Evolutionary conservation across 2,113 vertebrate genomes (phyloP).

Genomic region (Trichechus manatus): DNA sequence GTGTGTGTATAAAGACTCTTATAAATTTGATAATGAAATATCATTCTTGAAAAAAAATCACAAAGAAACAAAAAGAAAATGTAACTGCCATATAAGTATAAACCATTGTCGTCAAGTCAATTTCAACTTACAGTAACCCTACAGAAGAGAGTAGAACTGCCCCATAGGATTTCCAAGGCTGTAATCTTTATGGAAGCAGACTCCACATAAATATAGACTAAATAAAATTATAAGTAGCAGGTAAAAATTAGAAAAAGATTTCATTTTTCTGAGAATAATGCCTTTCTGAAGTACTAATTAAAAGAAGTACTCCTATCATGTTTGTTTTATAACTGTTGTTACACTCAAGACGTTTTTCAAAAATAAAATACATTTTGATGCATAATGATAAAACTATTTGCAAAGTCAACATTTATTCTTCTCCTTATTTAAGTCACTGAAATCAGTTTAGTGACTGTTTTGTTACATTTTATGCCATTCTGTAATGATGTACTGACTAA

Average conservation of each 20-base stretch:
- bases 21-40: background rate
- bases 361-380: background rate
- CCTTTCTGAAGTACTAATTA: background rate
- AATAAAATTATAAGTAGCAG: background rate
- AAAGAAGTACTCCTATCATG: background rate
- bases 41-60: background rate
- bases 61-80: constrained; percentile 26
- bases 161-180: too few species aligned
- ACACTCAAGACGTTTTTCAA: constrained; percentile 20
- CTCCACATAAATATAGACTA: background rate
- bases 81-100: background rate
- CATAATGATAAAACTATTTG: background rate
- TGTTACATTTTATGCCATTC: background rate
- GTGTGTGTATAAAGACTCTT: background rate
- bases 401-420: background rate
- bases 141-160: too few species aligned
- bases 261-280: background rate
- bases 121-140: too few species aligned
- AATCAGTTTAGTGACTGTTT: background rate
- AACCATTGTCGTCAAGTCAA: too few species aligned
- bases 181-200: too few species aligned
- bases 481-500: background rate
- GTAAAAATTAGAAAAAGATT: background rate
- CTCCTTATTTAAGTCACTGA: background rate
- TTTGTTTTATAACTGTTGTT: background rate